These are phyloP conservation scores for Pseudois nayaur DNA, from an alignment of 2,113 vertebrate genomes.

Conservation along the genomic window DNA sequence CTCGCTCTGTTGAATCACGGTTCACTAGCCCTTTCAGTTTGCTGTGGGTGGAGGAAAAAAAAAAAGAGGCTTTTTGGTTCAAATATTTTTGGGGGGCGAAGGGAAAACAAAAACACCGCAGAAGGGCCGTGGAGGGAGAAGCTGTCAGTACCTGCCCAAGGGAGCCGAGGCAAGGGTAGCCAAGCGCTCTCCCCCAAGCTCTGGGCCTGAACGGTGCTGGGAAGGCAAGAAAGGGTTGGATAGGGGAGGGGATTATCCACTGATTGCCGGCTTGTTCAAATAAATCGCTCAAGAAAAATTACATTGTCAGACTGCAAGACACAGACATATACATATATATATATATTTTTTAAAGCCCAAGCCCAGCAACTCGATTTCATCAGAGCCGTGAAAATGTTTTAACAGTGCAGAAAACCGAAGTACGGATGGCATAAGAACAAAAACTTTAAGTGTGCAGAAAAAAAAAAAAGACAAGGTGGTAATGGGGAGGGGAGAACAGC, in stretches of 20 bases:
- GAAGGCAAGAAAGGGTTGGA: background rate
- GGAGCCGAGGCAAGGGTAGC: background rate
- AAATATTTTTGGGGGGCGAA: slow-evolving; percentile 81
- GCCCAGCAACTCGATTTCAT: slow-evolving; percentile 45
- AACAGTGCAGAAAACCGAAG: slow-evolving; percentile 42
- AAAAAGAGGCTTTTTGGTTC: slow-evolving; percentile 78
- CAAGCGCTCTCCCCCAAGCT: background rate
- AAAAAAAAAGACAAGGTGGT: slow-evolving; percentile 42
- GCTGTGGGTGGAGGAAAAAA: slow-evolving; percentile 77
- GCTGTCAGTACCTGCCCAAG: slow-evolving; percentile 57
- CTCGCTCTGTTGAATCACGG: slow-evolving; percentile 79
- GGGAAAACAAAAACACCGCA: slow-evolving; percentile 78
- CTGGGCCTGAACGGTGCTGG: background rate
- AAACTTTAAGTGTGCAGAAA: slow-evolving; percentile 43
- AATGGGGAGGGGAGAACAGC: slow-evolving; percentile 48
- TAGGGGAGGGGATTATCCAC: background rate
- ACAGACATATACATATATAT: background rate
- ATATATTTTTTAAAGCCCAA: background rate
- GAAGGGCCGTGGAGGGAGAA: slow-evolving; percentile 59
- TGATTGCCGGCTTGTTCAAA: slow-evolving; percentile 3
- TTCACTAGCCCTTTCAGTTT: slow-evolving; percentile 80
- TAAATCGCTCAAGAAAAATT: slow-evolving; percentile 39
- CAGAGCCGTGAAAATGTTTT: slow-evolving; percentile 52
- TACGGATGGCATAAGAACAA: slow-evolving; percentile 52
- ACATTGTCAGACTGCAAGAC: slow-evolving; percentile 21